A percentile compares a stretch with the other conserved stretches of the same genome.
These are phyloP conservation scores for Penaeus monodon DNA, from an alignment of 2,888 invertebrate species.

Conservation along the genomic window DNA sequence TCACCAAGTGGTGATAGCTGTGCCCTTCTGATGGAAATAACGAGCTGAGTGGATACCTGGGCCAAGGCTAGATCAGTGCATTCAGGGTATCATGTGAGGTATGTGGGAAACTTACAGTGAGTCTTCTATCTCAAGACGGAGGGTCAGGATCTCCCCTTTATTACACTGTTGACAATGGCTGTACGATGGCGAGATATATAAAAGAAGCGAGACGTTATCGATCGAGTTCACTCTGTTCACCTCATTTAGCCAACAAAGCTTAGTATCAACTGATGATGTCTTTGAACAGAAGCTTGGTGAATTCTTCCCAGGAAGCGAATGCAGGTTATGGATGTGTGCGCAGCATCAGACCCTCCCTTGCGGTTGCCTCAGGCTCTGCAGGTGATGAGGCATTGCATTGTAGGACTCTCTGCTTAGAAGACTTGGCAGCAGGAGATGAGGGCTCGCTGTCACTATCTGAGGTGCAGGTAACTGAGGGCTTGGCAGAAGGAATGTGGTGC, in stretches of 20 bases:
- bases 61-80: slow-evolving; percentile 3
- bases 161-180: not conserved
- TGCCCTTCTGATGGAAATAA: slow-evolving; percentile 17
- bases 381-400: not conserved
- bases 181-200: not conserved
- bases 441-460: slow-evolving; percentile 15
- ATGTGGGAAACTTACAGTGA: not conserved
- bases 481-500: not conserved
- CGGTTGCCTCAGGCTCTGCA: too few species aligned
- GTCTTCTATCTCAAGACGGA: not conserved
- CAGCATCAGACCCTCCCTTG: not conserved
- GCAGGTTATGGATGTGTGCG: not conserved
- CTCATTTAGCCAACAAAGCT: slow-evolving; percentile 1
- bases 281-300: not conserved
- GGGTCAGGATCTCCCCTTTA: not conserved
- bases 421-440: slow-evolving; percentile 8
- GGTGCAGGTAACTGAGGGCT: not conserved
- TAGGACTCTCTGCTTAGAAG: not conserved
- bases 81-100: not conserved
- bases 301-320: not conserved
- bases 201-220: not conserved
- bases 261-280: slow-evolving; percentile 6
- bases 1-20: slow-evolving; percentile 1
- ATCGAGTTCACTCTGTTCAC: not conserved
- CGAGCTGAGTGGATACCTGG: slow-evolving; percentile 14